Conservation (phyloP, 2,113 vertebrate genomes). For the Amphilophus citrinellus region DNA sequence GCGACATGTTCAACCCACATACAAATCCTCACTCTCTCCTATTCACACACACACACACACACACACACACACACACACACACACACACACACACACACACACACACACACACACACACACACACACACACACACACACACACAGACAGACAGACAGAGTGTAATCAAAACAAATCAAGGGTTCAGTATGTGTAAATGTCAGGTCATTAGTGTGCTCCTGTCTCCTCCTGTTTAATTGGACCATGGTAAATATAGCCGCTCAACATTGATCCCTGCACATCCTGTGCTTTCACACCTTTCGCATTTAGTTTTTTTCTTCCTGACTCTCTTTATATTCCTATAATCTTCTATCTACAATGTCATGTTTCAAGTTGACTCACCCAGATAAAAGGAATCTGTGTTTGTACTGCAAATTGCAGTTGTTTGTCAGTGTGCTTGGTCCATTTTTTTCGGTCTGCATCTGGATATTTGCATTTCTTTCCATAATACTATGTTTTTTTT, state of each 20-base stretch:
- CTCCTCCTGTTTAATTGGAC: conserved; percentile 71
- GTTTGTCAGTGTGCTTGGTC: background rate
- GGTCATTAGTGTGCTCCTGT: conserved; percentile 68
- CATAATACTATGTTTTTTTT: background rate
- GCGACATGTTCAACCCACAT: conserved; percentile 2
- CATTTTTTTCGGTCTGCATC: background rate
- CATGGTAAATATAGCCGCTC: conserved; percentile 64
- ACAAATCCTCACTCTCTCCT: background rate
- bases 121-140: background rate
- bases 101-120: background rate
- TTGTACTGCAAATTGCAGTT: background rate
- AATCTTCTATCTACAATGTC: background rate
- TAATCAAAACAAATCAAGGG: conserved; percentile 67
- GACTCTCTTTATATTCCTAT: conserved; percentile 9
- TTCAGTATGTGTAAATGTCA: conserved; percentile 74
- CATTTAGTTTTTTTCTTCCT: background rate
- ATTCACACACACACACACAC: background rate
- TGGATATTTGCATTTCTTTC: background rate
- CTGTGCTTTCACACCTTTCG: conserved; percentile 26
- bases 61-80: no score
- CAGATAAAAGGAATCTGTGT: background rate
- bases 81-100: no score
- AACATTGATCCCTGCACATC: conserved; percentile 59
- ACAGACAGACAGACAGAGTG: conserved; percentile 19
- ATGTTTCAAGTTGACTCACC: background rate